Conservation (phyloP, 2,113 vertebrate genomes). For the Podarcis cretensis region DNA sequence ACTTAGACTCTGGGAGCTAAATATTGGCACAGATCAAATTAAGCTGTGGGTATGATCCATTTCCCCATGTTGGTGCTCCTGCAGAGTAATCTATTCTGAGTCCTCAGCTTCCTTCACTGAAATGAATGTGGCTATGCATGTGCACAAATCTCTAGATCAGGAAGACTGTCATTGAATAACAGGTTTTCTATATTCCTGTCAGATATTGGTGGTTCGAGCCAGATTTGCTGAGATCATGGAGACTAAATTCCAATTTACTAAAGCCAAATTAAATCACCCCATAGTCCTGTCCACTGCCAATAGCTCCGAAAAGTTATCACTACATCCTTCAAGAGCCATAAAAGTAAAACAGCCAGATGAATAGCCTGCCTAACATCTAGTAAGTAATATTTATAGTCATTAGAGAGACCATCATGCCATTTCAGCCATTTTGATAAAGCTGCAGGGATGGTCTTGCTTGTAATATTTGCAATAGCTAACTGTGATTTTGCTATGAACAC, state of each 20-base stretch:
- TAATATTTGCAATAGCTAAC: not conserved
- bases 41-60: not conserved
- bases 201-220: not conserved
- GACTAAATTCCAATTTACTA: not conserved
- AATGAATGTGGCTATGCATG: not conserved
- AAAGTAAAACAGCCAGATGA: slow-evolving; percentile 27
- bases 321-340: not conserved
- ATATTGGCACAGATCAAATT: not conserved
- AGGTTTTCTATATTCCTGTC: not conserved
- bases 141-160: not conserved
- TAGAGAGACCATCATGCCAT: slow-evolving; percentile 29
- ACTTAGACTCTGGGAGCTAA: too few species aligned
- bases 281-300: not conserved
- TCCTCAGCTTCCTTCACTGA: not conserved
- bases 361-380: slow-evolving; percentile 12
- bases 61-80: not conserved
- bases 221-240: not conserved
- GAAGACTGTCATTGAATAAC: not conserved
- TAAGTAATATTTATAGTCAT: slow-evolving; percentile 3
- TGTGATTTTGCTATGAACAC: too few species aligned
- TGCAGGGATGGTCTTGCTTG: not conserved
- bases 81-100: not conserved
- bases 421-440: slow-evolving; percentile 6
- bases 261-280: not conserved
- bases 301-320: not conserved